These are phyloP conservation scores for Stictocephala bisonia DNA, from an alignment of 2,888 invertebrate species.

Conservation along the genomic window DNA sequence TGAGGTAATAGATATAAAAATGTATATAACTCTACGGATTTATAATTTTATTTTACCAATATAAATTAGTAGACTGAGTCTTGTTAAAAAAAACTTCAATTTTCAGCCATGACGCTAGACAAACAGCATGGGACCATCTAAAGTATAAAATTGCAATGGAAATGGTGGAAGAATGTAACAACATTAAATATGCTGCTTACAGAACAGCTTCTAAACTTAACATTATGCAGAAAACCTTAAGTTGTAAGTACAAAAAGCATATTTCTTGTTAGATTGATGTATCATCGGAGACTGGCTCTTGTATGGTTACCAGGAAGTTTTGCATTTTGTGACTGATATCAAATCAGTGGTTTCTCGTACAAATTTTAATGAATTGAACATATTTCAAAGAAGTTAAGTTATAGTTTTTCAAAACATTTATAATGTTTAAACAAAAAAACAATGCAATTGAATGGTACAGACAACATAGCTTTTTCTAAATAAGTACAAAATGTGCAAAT, in stretches of 20 bases:
- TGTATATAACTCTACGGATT: too few relatives aligned
- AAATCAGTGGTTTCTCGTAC: neutral
- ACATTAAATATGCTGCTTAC: conserved; percentile 80
- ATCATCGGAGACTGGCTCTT: conserved; percentile 22
- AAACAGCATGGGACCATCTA: conserved; percentile 72
- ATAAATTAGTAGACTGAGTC: neutral
- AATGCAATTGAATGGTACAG: too few relatives aligned
- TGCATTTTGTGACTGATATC: neutral
- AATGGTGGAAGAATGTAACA: conserved; percentile 72
- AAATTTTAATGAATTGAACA: too few relatives aligned
- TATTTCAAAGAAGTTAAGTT: too few relatives aligned
- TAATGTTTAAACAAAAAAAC: too few relatives aligned
- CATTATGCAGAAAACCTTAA: conserved; percentile 72
- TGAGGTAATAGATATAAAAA: too few relatives aligned
- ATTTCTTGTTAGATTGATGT: conserved; percentile 21
- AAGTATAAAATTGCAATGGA: conserved; percentile 69
- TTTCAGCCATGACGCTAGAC: conserved; percentile 68
- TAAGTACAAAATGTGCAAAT: too few relatives aligned
- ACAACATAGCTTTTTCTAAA: too few relatives aligned
- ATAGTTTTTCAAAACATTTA: too few relatives aligned
- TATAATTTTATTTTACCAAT: too few relatives aligned
- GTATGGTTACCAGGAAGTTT: neutral
- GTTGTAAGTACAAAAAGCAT: conserved; percentile 73
- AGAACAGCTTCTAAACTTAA: conserved; percentile 79
- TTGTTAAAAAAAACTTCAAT: conserved; percentile 39